Evolutionary conservation across 2,113 vertebrate genomes (phyloP).

Genomic region (Indri indri): DNA sequence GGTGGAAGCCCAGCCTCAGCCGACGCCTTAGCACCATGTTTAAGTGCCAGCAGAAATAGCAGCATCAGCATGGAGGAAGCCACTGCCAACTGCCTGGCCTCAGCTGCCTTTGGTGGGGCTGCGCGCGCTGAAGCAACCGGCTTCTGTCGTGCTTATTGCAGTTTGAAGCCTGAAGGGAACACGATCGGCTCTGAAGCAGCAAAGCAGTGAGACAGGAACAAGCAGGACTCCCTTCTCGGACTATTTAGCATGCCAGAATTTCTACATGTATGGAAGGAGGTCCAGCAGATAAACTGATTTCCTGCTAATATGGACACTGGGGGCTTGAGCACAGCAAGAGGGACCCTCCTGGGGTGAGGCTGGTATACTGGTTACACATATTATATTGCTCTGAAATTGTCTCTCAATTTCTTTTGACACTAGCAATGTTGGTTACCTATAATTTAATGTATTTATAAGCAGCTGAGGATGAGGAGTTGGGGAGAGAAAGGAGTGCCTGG

Average conservation of each 20-base stretch:
- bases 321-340: neutral
- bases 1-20: neutral
- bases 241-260: neutral
- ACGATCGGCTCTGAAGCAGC: neutral
- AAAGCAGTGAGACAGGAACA: neutral
- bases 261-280: neutral
- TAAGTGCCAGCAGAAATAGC: neutral
- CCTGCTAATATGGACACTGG: neutral
- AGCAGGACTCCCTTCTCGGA: neutral
- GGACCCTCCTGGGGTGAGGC: neutral
- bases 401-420: neutral
- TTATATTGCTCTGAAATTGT: neutral
- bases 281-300: neutral
- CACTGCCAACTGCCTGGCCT: neutral
- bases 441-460: neutral
- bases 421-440: neutral
- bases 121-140: neutral
- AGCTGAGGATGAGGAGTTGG: neutral
- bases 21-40: neutral
- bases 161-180: neutral
- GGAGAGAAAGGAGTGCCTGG: neutral
- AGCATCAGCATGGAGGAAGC: neutral
- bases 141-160: neutral
- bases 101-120: neutral
- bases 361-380: neutral